Evolutionary conservation across 2,797 vertebrate species (phyloP).

Genomic region (Kryptopterus vitreolus): DNA sequence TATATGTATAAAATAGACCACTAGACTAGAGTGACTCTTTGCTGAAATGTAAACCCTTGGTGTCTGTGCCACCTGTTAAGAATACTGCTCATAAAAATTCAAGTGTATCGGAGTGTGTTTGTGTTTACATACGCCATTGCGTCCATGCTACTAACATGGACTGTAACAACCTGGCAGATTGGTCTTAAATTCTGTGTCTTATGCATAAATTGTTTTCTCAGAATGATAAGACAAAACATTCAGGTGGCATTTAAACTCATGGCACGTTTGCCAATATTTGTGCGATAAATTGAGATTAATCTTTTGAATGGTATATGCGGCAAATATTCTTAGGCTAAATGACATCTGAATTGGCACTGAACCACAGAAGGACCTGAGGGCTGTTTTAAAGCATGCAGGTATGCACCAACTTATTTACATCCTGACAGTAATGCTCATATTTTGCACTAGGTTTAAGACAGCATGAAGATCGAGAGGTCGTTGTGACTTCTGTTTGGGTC

Average conservation of each 20-base stretch:
- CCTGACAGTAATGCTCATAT: neutral
- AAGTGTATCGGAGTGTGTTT: neutral
- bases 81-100: neutral
- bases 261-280: constrained; percentile 11
- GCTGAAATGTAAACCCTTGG: neutral
- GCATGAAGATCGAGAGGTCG: neutral
- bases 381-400: constrained; percentile 20
- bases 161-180: neutral
- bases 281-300: neutral
- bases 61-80: neutral
- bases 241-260: neutral
- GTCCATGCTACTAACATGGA: neutral
- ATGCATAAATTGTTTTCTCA: no score
- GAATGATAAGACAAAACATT: neutral
- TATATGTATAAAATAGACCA: neutral
- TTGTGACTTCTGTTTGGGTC: neutral
- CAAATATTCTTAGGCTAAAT: constrained; percentile 9
- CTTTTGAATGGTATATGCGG: neutral
- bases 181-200: neutral
- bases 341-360: neutral
- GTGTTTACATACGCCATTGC: neutral
- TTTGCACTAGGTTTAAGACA: neutral
- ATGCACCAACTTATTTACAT: neutral
- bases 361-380: constrained; percentile 24
- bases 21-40: neutral